phyloP scores from a whole-genome alignment of 1,140 invertebrate species.

The Penaeus japonicus region DNA sequence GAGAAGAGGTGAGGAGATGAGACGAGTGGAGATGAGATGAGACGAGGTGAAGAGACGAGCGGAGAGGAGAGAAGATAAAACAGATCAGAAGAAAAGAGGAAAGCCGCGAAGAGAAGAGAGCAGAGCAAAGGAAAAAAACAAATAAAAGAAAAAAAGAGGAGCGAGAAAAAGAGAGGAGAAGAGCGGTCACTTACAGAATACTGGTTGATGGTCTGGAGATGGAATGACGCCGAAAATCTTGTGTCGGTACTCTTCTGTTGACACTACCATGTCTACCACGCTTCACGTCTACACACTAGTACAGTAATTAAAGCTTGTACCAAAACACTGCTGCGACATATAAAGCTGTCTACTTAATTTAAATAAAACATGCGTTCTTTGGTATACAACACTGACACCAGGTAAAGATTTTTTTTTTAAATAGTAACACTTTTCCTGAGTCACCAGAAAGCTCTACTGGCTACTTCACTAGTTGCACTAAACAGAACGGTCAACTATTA shows the following conservation, averaged over 20 bases:
- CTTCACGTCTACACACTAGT: constrained; percentile 1
- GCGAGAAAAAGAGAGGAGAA: neutral
- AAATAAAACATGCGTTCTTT: constrained; percentile 8
- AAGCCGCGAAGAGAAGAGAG: neutral
- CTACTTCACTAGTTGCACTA: constrained; percentile 40
- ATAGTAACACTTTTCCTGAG: neutral
- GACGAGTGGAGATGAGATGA: neutral
- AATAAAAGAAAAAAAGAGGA: neutral
- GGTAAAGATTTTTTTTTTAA: neutral
- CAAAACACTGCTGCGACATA: constrained; percentile 24
- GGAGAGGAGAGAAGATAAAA: neutral
- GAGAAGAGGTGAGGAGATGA: neutral
- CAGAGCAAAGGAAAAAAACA: neutral
- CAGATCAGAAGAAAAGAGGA: neutral
- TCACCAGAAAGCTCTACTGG: constrained; percentile 39
- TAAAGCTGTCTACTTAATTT: neutral
- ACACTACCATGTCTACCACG: constrained; percentile 38
- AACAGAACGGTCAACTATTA: neutral
- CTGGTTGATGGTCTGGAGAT: constrained; percentile 19
- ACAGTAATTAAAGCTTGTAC: constrained; percentile 54
- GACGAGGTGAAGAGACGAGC: neutral
- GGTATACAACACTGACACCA: neutral
- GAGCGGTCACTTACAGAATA: constrained; percentile 13
- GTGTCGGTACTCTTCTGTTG: constrained; percentile 47
- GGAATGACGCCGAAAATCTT: constrained; percentile 50